phyloP scores from a whole-genome alignment of 2,888 invertebrate genomes.

The Candidula unifasciata region DNA sequence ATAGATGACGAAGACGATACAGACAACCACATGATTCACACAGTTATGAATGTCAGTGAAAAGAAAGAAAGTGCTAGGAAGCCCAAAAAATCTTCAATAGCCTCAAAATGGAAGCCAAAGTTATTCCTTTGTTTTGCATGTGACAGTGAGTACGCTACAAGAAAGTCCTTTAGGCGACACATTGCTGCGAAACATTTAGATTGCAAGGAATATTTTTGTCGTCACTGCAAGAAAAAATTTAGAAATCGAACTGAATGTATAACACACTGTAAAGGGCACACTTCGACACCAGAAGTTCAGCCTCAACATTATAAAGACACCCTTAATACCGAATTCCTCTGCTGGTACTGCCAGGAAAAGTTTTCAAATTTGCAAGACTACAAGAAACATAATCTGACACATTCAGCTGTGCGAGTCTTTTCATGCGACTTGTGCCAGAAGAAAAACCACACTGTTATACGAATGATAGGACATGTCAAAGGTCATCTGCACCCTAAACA shows the following conservation, averaged over 20 bases:
- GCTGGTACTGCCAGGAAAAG: constrained; percentile 18
- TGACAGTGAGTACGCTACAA: constrained; percentile 29
- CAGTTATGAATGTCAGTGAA: neutral
- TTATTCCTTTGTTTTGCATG: constrained; percentile 13
- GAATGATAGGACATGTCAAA: constrained; percentile 25
- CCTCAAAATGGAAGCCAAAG: neutral
- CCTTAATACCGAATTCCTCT: neutral
- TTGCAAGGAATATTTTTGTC: neutral
- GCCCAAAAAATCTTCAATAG: no score
- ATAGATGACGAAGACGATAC: constrained; percentile 16
- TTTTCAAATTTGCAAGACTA: neutral
- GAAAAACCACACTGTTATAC: constrained; percentile 20
- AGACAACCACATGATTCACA: constrained; percentile 24
- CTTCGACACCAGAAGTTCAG: neutral
- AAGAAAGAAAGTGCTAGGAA: neutral
- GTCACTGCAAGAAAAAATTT: constrained; percentile 27
- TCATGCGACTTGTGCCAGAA: constrained; percentile 24
- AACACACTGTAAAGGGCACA: constrained; percentile 25
- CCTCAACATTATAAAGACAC: neutral
- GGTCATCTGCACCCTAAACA: neutral
- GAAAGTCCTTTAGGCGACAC: constrained; percentile 26
- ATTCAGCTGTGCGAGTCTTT: neutral
- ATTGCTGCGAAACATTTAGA: constrained; percentile 26
- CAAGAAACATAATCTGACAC: constrained; percentile 1
- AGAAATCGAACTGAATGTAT: constrained; percentile 28